Evolutionary conservation across 2,888 invertebrate species (phyloP).

Genomic region (Liodrosophila aerea): DNA sequence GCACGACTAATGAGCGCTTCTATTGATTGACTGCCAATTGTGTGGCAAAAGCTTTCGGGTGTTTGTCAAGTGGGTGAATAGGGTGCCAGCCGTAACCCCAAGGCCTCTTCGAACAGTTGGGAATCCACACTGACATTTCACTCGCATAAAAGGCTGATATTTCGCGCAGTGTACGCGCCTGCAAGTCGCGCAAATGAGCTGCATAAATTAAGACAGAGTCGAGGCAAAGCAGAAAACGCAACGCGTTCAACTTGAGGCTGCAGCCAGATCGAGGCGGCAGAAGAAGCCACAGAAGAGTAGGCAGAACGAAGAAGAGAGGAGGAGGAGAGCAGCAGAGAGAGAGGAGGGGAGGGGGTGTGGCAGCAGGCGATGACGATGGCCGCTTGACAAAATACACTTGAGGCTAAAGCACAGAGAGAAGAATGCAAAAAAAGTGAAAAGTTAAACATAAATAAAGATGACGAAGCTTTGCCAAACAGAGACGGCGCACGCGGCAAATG

Average conservation of each 20-base stretch:
- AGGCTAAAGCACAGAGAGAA: slow-evolving; percentile 10
- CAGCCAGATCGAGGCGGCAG: slow-evolving; percentile 27
- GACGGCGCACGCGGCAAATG: slow-evolving; percentile 21
- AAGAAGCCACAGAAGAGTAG: slow-evolving; percentile 20
- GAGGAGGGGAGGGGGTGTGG: slow-evolving; percentile 32
- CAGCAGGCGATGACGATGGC: slow-evolving; percentile 59
- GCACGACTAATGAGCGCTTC: slow-evolving; percentile 58
- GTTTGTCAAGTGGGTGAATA: slow-evolving; percentile 70
- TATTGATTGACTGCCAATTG: slow-evolving; percentile 61
- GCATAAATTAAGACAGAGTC: slow-evolving; percentile 65
- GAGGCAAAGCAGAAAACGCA: slow-evolving; percentile 17
- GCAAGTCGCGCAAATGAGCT: slow-evolving; percentile 60
- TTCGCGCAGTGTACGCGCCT: slow-evolving; percentile 22
- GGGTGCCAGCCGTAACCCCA: too few species aligned
- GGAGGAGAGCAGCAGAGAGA: background rate
- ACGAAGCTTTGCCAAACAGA: slow-evolving; percentile 60
- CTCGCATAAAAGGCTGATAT: too few species aligned
- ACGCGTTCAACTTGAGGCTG: slow-evolving; percentile 45
- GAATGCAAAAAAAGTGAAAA: slow-evolving; percentile 27
- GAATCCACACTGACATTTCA: too few species aligned
- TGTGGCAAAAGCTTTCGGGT: slow-evolving; percentile 65
- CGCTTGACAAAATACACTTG: slow-evolving; percentile 73
- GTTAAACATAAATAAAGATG: slow-evolving; percentile 74
- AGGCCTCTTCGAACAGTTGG: too few species aligned
- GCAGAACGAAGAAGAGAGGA: background rate